Conservation (phyloP, 2,888 invertebrate species). For the Eupithecia inturbata region DNA sequence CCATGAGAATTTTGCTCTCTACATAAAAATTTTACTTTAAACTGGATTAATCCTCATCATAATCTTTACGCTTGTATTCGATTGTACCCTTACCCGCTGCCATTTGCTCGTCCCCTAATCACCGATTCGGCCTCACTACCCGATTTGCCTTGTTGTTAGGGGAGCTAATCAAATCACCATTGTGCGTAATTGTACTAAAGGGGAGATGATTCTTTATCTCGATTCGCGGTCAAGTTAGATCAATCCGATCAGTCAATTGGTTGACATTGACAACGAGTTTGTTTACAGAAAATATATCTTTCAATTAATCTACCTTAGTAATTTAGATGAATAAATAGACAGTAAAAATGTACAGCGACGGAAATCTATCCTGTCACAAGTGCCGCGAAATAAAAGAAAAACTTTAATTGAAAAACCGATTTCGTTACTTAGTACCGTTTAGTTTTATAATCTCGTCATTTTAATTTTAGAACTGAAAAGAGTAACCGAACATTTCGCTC, state of each 20-base stretch:
- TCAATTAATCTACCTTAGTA: neutral
- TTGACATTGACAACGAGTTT: neutral
- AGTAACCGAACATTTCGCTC: neutral
- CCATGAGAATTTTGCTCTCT: neutral
- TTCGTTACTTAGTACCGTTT: neutral
- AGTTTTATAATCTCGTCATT: neutral
- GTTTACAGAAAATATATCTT: neutral
- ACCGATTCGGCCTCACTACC: neutral
- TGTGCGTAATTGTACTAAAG: constrained; percentile 31
- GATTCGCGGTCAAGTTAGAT: constrained; percentile 12
- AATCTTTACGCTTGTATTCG: neutral
- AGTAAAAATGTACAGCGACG: neutral
- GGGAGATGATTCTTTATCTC: constrained; percentile 19
- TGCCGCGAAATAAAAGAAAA: neutral
- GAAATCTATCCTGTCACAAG: neutral
- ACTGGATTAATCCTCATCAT: neutral
- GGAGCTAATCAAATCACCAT: constrained; percentile 48
- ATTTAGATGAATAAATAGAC: neutral
- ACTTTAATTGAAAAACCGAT: neutral
- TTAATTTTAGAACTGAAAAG: neutral
- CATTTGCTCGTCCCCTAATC: neutral
- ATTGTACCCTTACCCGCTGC: neutral
- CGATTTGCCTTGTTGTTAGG: constrained; percentile 48
- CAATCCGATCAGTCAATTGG: neutral
- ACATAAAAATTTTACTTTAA: neutral